Evolutionary conservation across 2,888 invertebrate species (phyloP).

Genomic region (Lepidochrysops patricia): DNA sequence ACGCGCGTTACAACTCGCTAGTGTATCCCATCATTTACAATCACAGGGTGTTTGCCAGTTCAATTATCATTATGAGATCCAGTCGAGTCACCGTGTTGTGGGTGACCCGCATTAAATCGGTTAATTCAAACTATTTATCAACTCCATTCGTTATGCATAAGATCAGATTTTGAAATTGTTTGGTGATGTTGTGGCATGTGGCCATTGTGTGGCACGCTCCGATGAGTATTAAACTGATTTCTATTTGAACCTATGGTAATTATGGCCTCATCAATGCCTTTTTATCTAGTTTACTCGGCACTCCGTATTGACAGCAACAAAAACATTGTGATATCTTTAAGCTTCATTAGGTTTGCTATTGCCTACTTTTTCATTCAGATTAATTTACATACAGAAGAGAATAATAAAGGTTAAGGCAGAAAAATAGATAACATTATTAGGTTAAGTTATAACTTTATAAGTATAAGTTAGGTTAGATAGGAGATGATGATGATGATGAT

Average conservation of each 20-base stretch:
- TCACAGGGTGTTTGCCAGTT: conserved; percentile 67
- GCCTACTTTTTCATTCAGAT: not conserved
- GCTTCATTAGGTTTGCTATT: not conserved
- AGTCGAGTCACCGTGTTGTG: conserved; percentile 65
- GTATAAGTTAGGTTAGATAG: too few relatives aligned
- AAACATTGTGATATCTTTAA: not conserved
- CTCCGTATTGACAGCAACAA: not conserved
- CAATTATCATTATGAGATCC: conserved; percentile 71
- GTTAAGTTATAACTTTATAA: too few relatives aligned
- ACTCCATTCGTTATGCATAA: conserved; percentile 71
- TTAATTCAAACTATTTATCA: conserved; percentile 75
- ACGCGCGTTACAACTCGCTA: not conserved
- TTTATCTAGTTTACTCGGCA: not conserved
- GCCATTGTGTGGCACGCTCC: conserved; percentile 56
- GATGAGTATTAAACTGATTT: conserved; percentile 65
- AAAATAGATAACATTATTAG: too few relatives aligned
- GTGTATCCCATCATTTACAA: not conserved
- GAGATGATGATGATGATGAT: too few relatives aligned
- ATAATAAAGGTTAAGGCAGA: too few relatives aligned
- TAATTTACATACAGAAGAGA: too few relatives aligned
- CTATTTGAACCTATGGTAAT: conserved; percentile 57
- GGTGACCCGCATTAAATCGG: conserved; percentile 75
- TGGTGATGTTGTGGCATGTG: conserved; percentile 68
- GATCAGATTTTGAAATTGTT: conserved; percentile 71
- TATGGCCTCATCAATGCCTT: not conserved